phyloP scores from a whole-genome alignment of 2,797 vertebrate species.

The Buceros bicornis region DNA sequence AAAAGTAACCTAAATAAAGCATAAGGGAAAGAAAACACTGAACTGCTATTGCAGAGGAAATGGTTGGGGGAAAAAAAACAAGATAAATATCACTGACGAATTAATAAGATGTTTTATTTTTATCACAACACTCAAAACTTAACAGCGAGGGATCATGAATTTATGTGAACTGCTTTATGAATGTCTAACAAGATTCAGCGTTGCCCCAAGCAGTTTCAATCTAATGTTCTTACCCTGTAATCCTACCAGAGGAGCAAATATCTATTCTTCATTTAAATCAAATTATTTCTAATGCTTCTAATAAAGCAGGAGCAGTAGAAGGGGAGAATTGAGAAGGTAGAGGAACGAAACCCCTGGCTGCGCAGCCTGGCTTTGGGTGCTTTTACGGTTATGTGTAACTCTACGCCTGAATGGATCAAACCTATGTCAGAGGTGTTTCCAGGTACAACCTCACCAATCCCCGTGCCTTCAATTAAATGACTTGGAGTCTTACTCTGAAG shows the following conservation, averaged over 20 bases:
- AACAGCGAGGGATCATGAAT: conserved; percentile 33
- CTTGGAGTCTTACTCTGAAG: neutral
- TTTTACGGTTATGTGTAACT: neutral
- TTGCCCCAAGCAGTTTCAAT: conserved; percentile 42
- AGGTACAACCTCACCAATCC: neutral
- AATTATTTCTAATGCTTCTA: conserved; percentile 42
- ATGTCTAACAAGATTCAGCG: conserved; percentile 21
- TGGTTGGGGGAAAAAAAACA: neutral
- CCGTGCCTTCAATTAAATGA: neutral
- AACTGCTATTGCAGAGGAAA: neutral
- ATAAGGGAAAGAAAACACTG: neutral
- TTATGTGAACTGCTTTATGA: conserved; percentile 38
- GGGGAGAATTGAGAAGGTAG: neutral
- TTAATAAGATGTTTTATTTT: conserved; percentile 49
- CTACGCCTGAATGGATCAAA: neutral
- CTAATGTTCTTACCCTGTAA: conserved; percentile 26
- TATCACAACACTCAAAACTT: conserved; percentile 27
- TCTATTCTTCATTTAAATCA: conserved; percentile 44
- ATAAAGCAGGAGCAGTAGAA: neutral
- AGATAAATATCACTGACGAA: conserved; percentile 30
- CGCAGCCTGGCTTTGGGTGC: neutral
- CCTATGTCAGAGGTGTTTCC: neutral
- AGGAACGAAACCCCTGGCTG: neutral
- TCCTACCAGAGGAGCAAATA: conserved; percentile 35
- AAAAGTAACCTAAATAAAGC: conserved; percentile 22